These are phyloP conservation scores for Megalurothrips usitatus DNA, from an alignment of 2,888 invertebrate species.

Conservation along the genomic window DNA sequence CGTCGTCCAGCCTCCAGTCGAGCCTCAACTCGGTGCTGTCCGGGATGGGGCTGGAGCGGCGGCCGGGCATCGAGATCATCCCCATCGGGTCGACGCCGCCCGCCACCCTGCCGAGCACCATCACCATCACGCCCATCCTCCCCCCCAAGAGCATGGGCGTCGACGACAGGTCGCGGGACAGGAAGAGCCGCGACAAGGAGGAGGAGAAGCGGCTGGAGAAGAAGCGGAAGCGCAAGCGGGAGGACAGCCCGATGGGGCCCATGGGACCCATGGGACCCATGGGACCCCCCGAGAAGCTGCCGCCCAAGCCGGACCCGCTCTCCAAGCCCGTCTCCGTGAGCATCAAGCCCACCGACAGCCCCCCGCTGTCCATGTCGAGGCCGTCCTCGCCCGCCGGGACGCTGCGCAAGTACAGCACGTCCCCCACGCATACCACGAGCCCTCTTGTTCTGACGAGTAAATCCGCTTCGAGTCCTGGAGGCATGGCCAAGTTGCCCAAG, in stretches of 20 bases:
- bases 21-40: constrained; percentile 57
- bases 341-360: constrained; percentile 65
- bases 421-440: constrained; percentile 56
- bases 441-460: constrained; percentile 24
- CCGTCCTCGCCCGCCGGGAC: constrained; percentile 63
- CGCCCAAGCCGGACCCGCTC: constrained; percentile 65
- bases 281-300: constrained; percentile 79
- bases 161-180: constrained; percentile 37
- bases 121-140: constrained; percentile 78
- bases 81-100: constrained; percentile 64
- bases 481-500: constrained; percentile 33
- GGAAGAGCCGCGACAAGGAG: constrained; percentile 40
- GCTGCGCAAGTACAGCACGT: constrained; percentile 65
- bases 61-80: constrained; percentile 80
- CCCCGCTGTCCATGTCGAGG: constrained; percentile 45
- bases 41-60: constrained; percentile 58
- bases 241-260: constrained; percentile 75
- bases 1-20: constrained; percentile 40
- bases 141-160: constrained; percentile 43
- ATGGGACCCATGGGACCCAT: constrained; percentile 76
- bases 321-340: constrained; percentile 69
- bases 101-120: constrained; percentile 68
- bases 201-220: constrained; percentile 58
- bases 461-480: constrained; percentile 2
- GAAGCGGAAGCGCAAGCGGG: constrained; percentile 67